Percentiles rank a stretch among this genome's conserved stretches.
Evolutionary conservation across 2,797 vertebrate genomes (phyloP).

Genomic region (Lepilemur septentrionalis): DNA sequence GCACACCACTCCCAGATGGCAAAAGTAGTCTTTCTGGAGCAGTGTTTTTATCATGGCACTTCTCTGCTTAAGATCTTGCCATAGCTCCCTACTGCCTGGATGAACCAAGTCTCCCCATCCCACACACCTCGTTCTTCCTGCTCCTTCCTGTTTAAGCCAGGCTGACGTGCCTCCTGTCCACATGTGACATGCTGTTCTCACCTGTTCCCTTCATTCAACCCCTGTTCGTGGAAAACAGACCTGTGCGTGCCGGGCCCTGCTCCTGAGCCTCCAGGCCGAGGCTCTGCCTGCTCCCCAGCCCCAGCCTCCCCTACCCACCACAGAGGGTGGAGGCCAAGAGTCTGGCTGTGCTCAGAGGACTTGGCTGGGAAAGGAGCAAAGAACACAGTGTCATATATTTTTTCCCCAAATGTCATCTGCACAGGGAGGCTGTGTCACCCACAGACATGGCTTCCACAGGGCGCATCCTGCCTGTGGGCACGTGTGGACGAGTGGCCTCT

Average conservation of each 20-base stretch:
- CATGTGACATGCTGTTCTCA: rapidly evolving
- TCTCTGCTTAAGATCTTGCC: neutral
- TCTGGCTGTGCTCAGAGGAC: neutral
- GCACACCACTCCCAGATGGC: neutral
- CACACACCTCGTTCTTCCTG: neutral
- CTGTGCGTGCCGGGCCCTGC: neutral
- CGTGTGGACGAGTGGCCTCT: rapidly evolving
- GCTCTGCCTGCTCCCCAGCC: neutral
- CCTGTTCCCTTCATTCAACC: neutral
- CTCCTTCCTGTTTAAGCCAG: neutral
- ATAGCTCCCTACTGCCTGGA: neutral
- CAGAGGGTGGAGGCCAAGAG: neutral
- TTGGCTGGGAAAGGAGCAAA: neutral
- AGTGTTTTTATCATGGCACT: neutral
- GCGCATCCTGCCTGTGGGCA: neutral
- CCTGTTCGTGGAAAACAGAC: neutral
- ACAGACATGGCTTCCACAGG: rapidly evolving
- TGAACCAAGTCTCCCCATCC: too few species aligned
- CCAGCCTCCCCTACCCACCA: neutral
- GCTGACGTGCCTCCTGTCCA: neutral
- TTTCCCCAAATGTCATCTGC: neutral
- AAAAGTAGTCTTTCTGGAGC: neutral
- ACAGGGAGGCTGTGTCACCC: neutral
- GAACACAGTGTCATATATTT: neutral
- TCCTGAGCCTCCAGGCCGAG: neutral